Evolutionary conservation across 2,113 vertebrate genomes (phyloP), one percentile per base, ranked within the genome.

Genomic region (Nerophis lumbriciformis): DNA sequence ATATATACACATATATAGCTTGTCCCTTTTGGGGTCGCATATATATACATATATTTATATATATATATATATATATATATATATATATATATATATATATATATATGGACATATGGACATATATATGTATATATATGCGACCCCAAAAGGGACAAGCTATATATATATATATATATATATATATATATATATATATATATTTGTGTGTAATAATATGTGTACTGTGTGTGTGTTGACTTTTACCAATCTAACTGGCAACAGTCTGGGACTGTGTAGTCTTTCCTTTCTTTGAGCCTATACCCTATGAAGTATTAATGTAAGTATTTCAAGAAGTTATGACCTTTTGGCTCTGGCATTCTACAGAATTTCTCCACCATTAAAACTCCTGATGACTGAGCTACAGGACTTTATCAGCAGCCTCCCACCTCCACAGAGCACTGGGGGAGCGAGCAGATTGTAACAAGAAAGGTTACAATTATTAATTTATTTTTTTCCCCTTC

Each of bases 381-480:
- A 38, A 21, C 48, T 28, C 36, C 65, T 42, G 53, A 52, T 65
- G 50, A 68, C 58, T 63, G 28, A 72, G 61, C 58, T 72, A 63
- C 6, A 68, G 51, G 28, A 9, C 42, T 12, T 3, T 11, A 45
- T 3, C 42, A 45, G 38, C n/a, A 19, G 36, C 35, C 49, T 72
- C n/a, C 42, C 4, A 45, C 42, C 6, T 14, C 28, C 15, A 56
- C 50, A 5, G 42, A 68, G 45, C 5, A 1, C 19, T 52, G 44
- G n/a, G 37, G 65, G 37, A 28, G 65, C 16, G 75, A 60, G 50
- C 52, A 61, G 64, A 64, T 53, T 66, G 59, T 65, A 61, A 66
- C 45, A 73, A 52, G 59, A 81, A 82, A 86, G 82, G 86, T 89
- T 83, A 82, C 59, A 52, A 86, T 86, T 81, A 88, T 89, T 87